Evolutionary conservation across 2,888 invertebrate species (phyloP), one percentile per base, ranked within the genome.

Genomic region (Alitta virens): DNA sequence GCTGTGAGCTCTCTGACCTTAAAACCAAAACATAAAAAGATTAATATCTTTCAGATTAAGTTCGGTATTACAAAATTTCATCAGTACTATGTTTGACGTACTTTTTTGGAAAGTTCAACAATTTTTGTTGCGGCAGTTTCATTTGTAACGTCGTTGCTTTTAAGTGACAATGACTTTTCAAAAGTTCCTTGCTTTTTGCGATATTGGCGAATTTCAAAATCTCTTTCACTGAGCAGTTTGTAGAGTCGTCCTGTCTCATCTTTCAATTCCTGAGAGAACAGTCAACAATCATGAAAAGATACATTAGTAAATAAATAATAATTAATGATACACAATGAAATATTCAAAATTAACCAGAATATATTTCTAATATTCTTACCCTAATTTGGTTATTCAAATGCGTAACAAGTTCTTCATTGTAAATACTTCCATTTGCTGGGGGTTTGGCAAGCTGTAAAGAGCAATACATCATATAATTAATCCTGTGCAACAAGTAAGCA

Each of bases 221-320:
- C 81, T 68, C 75, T 75, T 64, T 82, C 82, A 70, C 75, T 77
- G 9, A 82, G 69, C 46, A 82, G 68, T 63, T 79, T 80, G 67
- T 77, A 78, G 7, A 81, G 70, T n/a, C 82, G 67, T 1, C 80
- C 79, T 72, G 80, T 82, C 68, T 82, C 82, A 75, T 82, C 82
- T 65, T 79, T 79, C 49, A 80, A 67, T 52, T 73, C 71, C 70
- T 70, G 23, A 9, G n/a, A 40, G 14, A 16, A 49, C 23, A 33
- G 38, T 16, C 3, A 38, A 21, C 23, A 26, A 21, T 33, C n/a
- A n/a, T n/a, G n/a, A n/a, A n/a, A n/a, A n/a, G n/a, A n/a, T n/a
- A n/a, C n/a, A n/a, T n/a, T n/a, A n/a, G n/a, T n/a, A n/a, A n/a
- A n/a, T n/a, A n/a, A n/a, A n/a, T n/a, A n/a, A n/a, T n/a, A n/a